Base-by-base conservation (phyloP, 2,888 invertebrate genomes). In the Andrena hattorfiana region DNA sequence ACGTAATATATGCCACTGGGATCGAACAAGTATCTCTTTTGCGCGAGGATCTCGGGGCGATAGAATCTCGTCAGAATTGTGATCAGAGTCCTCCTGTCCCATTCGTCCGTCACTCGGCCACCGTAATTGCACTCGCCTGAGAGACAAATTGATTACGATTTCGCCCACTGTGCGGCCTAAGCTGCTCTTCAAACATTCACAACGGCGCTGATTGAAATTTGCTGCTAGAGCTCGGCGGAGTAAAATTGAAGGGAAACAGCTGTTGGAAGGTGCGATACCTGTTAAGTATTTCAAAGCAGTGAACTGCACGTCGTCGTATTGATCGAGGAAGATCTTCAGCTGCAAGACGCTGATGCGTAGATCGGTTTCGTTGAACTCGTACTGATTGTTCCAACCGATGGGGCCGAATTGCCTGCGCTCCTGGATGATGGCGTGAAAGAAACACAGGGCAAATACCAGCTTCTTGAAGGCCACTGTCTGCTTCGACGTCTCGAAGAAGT, bases 281-380 rank as follows among this genome's bases (percentile, higher is more conserved):
- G 98, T 98, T 90, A 99, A 94, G 94, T 99, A 99, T 16, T 97
- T 95, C 26, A 99, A 94, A 0, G 99, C 99, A 81, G 97, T 97
- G 92, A 96, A 98, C 94, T 97, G 97, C 0, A 98, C 96, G 83
- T 97, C 97, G 95, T 97, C 96, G 92, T 97, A 98, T 92, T 98
- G 97, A 91, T 97, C 97, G 68, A 98, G 95, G 93, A 98, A 97
- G 96, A 98, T 98, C 94, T 97, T 97, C 35, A 99, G 94, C 93
- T 99, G 99, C 91, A 97, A 96, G 42, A 98, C 96, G 87, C 98
- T 98, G 87, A 99, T 98, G 81, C 97, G 95, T 56, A 99, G 95
- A 94, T 99, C 99, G 0, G 98, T 98, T 94, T 99, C 99, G 92
- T 99, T 99, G 94, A 99, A 99, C 93, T 98, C 98, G 92, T 99